These are phyloP conservation scores for Chlorospingus flavigularis DNA, from an alignment of 2,797 vertebrate species.

Conservation along the genomic window DNA sequence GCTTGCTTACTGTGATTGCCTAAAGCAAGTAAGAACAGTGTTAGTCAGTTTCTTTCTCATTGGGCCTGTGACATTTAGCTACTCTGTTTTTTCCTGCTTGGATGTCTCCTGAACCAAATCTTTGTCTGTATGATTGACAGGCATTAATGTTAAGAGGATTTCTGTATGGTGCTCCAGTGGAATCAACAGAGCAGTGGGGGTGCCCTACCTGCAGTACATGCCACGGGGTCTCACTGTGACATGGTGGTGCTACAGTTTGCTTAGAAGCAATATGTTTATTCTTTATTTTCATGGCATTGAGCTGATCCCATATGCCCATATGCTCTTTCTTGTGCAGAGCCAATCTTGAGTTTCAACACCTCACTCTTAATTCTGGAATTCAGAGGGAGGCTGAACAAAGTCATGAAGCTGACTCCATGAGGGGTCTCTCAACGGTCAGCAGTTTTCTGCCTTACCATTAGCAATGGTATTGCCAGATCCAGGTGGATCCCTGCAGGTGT, in stretches of 20 bases:
- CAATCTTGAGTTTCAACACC: background rate
- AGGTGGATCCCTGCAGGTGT: background rate
- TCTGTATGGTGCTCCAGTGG: background rate
- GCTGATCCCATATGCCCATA: background rate
- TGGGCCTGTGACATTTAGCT: background rate
- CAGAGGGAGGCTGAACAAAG: background rate
- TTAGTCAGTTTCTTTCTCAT: background rate
- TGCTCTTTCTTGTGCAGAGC: background rate
- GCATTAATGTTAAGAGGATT: background rate
- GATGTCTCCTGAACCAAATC: background rate
- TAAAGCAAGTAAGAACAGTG: background rate
- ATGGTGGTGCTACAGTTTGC: fast-evolving
- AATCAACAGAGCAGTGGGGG: background rate
- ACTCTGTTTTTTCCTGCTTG: background rate
- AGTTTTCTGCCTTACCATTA: background rate
- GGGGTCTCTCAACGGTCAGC: background rate
- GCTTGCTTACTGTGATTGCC: background rate
- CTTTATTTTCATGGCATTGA: background rate
- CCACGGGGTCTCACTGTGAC: background rate
- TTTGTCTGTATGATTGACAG: background rate
- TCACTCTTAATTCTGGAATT: background rate
- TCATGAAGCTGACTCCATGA: background rate
- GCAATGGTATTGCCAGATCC: background rate
- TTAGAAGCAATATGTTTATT: background rate
- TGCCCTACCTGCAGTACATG: background rate